Conservation (phyloP, 2,797 vertebrate species). For the Pseudochromis fuscus region DNA sequence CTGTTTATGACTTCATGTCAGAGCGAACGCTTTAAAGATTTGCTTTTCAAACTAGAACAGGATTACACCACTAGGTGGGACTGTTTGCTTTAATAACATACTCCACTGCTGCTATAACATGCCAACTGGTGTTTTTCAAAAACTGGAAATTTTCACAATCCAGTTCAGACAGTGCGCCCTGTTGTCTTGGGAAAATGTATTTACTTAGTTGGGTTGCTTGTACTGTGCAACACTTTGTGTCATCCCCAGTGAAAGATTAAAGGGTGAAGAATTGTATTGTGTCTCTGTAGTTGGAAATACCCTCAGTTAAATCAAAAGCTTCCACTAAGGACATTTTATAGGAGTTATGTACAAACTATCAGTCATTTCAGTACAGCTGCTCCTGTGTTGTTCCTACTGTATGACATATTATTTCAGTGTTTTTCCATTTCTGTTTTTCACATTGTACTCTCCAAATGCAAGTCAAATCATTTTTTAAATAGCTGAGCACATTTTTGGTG, state of each 20-base stretch:
- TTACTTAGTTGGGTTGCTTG: neutral
- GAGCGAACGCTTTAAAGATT: slow-evolving; percentile 7
- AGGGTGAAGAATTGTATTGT: neutral
- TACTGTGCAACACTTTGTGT: slow-evolving; percentile 2
- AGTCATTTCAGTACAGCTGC: neutral
- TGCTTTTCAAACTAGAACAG: slow-evolving; percentile 8
- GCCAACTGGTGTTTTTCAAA: slow-evolving; percentile 19
- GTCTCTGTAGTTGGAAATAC: slow-evolving; percentile 2
- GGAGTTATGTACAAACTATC: neutral
- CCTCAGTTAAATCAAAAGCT: neutral
- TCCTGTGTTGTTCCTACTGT: neutral
- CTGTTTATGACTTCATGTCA: slow-evolving; percentile 12
- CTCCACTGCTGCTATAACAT: neutral
- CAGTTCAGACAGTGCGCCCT: slow-evolving; percentile 13
- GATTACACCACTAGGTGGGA: slow-evolving; percentile 78
- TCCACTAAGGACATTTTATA: neutral
- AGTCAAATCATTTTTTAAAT: neutral
- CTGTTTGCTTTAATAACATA: slow-evolving; percentile 58
- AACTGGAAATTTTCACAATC: slow-evolving; percentile 22
- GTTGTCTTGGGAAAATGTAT: neutral
- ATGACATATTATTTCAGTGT: neutral
- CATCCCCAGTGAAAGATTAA: neutral
- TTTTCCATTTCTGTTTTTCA: neutral
- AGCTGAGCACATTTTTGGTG: neutral
- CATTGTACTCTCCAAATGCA: neutral